Conservation (phyloP, 2,797 vertebrate genomes). For the Siniperca obscura region DNA sequence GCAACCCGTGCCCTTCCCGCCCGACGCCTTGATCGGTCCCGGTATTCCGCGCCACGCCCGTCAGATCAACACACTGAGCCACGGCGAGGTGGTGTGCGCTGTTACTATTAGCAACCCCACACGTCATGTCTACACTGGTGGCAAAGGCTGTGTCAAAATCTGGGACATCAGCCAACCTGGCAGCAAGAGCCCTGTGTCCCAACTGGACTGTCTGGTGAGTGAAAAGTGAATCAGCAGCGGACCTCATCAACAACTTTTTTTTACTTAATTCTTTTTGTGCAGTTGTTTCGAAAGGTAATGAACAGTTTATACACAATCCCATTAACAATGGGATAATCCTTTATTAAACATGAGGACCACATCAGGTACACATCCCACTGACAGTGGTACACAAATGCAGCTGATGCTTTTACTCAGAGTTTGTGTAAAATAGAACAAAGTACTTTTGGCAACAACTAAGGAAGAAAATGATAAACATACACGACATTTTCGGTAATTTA, state of each 20-base stretch:
- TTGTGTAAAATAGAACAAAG: conserved; percentile 2
- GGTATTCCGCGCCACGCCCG: conserved; percentile 89
- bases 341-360: conserved; percentile 16
- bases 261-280: background rate
- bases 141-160: conserved; percentile 98
- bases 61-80: conserved; percentile 90
- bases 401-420: conserved; percentile 26
- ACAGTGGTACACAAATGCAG: conserved; percentile 23
- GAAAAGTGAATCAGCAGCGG: conserved; percentile 40
- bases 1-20: conserved; percentile 89
- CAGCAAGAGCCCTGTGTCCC: conserved; percentile 95
- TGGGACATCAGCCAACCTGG: conserved; percentile 98
- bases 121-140: conserved; percentile 95
- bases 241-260: conserved; percentile 28
- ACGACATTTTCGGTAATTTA: conserved; percentile 1
- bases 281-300: conserved; percentile 19
- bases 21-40: conserved; percentile 87
- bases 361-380: conserved; percentile 6
- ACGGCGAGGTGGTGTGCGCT: conserved; percentile 91
- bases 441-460: conserved; percentile 8
- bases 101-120: conserved; percentile 98
- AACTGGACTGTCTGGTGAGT: conserved; percentile 94
- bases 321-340: conserved; percentile 34
- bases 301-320: conserved; percentile 20
- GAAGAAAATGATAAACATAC: conserved; percentile 15